These are phyloP conservation scores for Stenichneumon culpator DNA, from an alignment of 2,888 invertebrate genomes.

Conservation along the genomic window DNA sequence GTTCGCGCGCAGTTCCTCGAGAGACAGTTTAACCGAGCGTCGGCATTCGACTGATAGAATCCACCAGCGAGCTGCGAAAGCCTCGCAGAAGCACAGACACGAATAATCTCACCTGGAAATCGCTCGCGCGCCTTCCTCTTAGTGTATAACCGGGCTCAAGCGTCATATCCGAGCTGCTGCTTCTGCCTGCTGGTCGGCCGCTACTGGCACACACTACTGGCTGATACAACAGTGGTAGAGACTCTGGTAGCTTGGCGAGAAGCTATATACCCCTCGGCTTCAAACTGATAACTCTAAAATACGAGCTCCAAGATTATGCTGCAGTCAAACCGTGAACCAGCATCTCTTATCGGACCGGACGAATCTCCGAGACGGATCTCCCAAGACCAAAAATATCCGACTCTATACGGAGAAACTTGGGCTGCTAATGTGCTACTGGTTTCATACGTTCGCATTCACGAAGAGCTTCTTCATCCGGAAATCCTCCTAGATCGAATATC, in stretches of 20 bases:
- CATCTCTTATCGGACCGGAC: slow-evolving; percentile 45
- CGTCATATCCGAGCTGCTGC: slow-evolving; percentile 28
- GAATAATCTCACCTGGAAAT: slow-evolving; percentile 68
- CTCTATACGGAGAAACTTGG: slow-evolving; percentile 32
- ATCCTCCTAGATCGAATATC: not conserved
- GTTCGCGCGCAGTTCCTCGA: slow-evolving; percentile 36
- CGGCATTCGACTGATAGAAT: slow-evolving; percentile 45
- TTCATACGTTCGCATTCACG: not conserved
- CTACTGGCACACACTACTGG: not conserved
- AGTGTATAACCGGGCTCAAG: slow-evolving; percentile 12
- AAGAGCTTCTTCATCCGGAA: slow-evolving; percentile 5
- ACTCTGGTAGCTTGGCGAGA: slow-evolving; percentile 3
- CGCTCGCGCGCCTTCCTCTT: slow-evolving; percentile 44
- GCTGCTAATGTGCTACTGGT: not conserved
- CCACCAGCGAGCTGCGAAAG: slow-evolving; percentile 32
- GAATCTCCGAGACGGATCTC: slow-evolving; percentile 33
- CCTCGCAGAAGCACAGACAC: slow-evolving; percentile 24
- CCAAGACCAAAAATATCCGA: slow-evolving; percentile 41
- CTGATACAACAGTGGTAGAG: slow-evolving; percentile 6
- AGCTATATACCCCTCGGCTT: slow-evolving; percentile 22
- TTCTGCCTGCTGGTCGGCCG: not conserved
- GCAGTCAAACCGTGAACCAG: slow-evolving; percentile 25
- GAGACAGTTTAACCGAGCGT: slow-evolving; percentile 48
- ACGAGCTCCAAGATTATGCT: slow-evolving; percentile 35
- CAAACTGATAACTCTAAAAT: slow-evolving; percentile 52